A percentile compares a stretch with the other conserved stretches of the same genome.
phyloP scores from a whole-genome alignment of 2,888 invertebrate species.

The Stenichneumon culpator region DNA sequence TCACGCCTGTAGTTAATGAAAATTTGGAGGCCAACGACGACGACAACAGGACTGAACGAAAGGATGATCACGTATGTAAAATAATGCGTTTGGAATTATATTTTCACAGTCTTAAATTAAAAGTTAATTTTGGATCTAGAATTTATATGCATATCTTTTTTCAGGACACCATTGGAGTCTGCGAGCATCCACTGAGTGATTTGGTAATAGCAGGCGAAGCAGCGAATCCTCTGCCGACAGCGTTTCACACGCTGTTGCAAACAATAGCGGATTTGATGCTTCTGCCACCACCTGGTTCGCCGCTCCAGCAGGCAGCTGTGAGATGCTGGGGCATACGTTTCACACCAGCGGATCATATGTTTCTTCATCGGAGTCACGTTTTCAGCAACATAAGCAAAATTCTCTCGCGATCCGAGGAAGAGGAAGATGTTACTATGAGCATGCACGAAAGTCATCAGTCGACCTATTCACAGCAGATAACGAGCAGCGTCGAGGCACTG shows the following conservation, averaged over 20 bases:
- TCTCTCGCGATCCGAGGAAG: conserved; percentile 96
- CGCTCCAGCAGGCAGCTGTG: conserved; percentile 96
- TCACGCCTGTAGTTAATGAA: conserved; percentile 88
- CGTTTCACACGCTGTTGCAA: conserved; percentile 95
- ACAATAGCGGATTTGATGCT: conserved; percentile 97
- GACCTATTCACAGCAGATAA: conserved; percentile 82
- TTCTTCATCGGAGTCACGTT: conserved; percentile 96
- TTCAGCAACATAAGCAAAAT: conserved; percentile 99
- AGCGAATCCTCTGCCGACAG: conserved; percentile 89
- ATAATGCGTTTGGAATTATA: neutral
- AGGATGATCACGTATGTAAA: conserved; percentile 82
- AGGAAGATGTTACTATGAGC: conserved; percentile 87
- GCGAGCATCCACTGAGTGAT: conserved; percentile 93
- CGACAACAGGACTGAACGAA: conserved; percentile 86
- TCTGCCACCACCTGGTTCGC: conserved; percentile 93
- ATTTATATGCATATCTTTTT: conserved; percentile 50
- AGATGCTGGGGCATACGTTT: conserved; percentile 97
- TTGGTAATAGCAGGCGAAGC: conserved; percentile 91
- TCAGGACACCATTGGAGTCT: conserved; percentile 87
- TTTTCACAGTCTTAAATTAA: neutral
- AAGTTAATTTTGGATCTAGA: neutral
- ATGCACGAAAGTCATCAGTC: conserved; percentile 88
- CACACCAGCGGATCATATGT: conserved; percentile 95
- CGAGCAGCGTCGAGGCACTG: conserved; percentile 88
- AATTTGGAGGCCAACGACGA: conserved; percentile 84